Evolutionary conservation across 1,140 invertebrate genomes (phyloP), one percentile per base, ranked within the genome.

Genomic region (Zophobas atratus): DNA sequence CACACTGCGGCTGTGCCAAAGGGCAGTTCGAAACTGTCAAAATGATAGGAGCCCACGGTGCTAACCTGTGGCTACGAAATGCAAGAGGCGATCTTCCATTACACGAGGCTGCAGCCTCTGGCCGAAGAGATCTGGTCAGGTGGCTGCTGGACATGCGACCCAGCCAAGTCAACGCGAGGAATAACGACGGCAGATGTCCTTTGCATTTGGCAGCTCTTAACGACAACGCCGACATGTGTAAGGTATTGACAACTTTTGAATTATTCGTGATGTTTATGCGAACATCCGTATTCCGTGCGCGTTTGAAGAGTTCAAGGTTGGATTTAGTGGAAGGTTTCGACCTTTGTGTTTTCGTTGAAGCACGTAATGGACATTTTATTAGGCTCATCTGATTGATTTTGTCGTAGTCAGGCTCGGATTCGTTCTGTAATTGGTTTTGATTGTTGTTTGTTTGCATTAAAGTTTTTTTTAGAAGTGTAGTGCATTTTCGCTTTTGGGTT

Each of bases 171-270:
- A 96, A 98, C 84, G 92, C 94, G 8, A 92, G 94, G 6, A 99
- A 99, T 84, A 95, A 96, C 81, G 96, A 98, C 84, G 98, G 98
- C 0, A 91, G 97, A 79, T 97, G 95, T 43, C 92, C 96, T 20
- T 88, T 99, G 35, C 98, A 99, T 87, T 94, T 99, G 51, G 97
- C 98, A 0, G 97, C 98, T 0, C 91, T 97, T 46, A 95, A 96
- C 83, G 98, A 99, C 82, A 96, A 99, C 86, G 91, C 98, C 0
- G 97, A 98, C 87, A 92, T 98, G 86, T 98, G 97, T 87, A 97
- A 97, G 88, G 89, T 91, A 83, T 78, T 51, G 20, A 72, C 51
- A 72, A 53, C 35, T 72, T 20, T 35, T 72, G 49, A 6, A 48
- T 20, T n/a, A 2, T 6, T 49, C 6, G 48, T 70, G 33, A 8